A percentile compares a stretch with the other conserved stretches of the same genome.
These are phyloP conservation scores for Diplogasteroides magnus DNA, from an alignment of 1,140 invertebrate genomes.

Conservation along the genomic window DNA sequence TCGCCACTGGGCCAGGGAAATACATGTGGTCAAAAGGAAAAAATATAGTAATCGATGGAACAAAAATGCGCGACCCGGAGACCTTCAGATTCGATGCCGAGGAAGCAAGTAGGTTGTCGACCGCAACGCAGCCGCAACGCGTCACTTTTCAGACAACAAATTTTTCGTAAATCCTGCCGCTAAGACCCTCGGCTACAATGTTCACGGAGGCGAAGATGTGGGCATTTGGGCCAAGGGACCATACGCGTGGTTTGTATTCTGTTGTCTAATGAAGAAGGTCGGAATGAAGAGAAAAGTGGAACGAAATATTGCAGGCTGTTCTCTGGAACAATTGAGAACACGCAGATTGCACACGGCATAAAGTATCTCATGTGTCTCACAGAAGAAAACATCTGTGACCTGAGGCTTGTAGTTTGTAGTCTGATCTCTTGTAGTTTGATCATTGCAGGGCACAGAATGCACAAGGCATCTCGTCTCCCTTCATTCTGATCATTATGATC, in stretches of 20 bases:
- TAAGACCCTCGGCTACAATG: background rate
- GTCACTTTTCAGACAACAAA: background rate
- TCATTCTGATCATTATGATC: too few relatives aligned
- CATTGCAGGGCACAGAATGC: too few relatives aligned
- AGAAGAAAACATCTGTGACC: background rate
- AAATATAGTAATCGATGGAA: background rate
- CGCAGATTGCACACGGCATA: background rate
- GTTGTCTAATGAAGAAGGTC: background rate
- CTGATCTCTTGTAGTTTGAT: too few relatives aligned
- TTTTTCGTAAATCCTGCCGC: background rate
- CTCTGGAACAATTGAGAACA: background rate
- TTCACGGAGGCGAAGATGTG: background rate
- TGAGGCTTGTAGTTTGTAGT: too few relatives aligned
- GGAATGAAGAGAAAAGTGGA: too few relatives aligned
- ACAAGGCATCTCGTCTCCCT: too few relatives aligned
- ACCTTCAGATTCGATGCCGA: background rate
- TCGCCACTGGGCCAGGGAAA: background rate
- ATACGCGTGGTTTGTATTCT: background rate
- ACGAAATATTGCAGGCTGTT: background rate
- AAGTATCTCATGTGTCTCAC: background rate
- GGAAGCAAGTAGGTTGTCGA: too few relatives aligned
- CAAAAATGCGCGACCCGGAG: background rate
- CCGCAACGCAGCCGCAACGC: too few relatives aligned
- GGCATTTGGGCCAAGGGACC: background rate
- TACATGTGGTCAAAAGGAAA: background rate